Evolutionary conservation across 2,888 invertebrate genomes (phyloP), one percentile per base, ranked within the genome.

Genomic region (Eristalis tenax): DNA sequence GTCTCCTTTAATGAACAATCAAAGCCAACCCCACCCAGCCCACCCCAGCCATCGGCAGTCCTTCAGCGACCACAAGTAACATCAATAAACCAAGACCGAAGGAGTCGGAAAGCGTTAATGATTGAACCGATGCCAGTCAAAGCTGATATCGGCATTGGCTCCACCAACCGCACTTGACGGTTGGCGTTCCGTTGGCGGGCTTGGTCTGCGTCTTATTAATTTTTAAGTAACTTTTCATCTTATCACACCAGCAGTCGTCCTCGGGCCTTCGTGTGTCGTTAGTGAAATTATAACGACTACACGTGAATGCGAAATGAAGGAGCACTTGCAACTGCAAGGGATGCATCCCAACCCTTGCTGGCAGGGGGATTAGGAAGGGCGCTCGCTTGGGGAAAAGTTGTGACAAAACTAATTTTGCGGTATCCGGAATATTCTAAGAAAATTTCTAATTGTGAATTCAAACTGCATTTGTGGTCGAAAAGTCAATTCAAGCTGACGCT

Each of bases 381-480:
- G 71, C 63, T 40, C 15, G 71, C 63, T 40, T 32, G 11, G 56
- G 65, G 64, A n/a, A 70, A 86, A 83, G 78, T 86, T 83, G 78
- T 74, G 70, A 74, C 82, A 78, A 86, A 85, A 86, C 86, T 86
- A 86, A 86, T 86, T 86, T 83, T 66, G 75, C 70, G 78, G 18
- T 50, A 50, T 18, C 15, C 59, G 59, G 63, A 83, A 78, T 83
- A 70, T 70, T 74, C 68, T 38, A 65, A 76, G 77, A 59, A 82
- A 73, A 81, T 82, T 64, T 86, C 86, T 86, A 86, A 86, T 86
- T 86, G 86, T 71, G 23, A 86, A 83, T 86, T 83, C 86, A 22
- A 83, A 75, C 59, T 35, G 86, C 82, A 82, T 78, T 86, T 73
- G 68, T 23, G 69, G 70, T 8, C 13, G 40, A 79, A 43, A 40